phyloP scores from a whole-genome alignment of 2,797 vertebrate species.

The Rachycentron canadum region DNA sequence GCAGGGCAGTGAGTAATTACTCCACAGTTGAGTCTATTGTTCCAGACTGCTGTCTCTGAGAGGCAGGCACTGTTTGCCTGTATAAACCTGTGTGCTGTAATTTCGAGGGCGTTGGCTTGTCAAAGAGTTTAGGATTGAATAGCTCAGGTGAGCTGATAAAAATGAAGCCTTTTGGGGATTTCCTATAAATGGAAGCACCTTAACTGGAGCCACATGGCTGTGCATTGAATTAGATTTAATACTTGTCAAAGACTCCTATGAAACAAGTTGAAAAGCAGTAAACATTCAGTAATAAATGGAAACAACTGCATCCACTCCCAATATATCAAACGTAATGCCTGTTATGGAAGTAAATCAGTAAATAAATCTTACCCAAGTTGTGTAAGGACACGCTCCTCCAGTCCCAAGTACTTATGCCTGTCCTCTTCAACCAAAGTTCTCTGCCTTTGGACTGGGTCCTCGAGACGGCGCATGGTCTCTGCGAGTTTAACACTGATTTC shows the following conservation, averaged over 20 bases:
- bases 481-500: constrained; percentile 92
- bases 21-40: constrained; percentile 61
- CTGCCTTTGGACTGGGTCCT: constrained; percentile 95
- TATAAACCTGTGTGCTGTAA: constrained; percentile 71
- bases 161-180: constrained; percentile 68
- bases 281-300: constrained; percentile 32
- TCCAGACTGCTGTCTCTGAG: constrained; percentile 50
- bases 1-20: constrained; percentile 48
- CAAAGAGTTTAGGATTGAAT: constrained; percentile 54
- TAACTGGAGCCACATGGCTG: constrained; percentile 29
- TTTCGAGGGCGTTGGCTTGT: constrained; percentile 74
- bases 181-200: constrained; percentile 54
- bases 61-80: constrained; percentile 63
- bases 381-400: constrained; percentile 91
- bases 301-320: constrained; percentile 3
- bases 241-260: constrained; percentile 3
- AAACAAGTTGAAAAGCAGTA: constrained; percentile 20
- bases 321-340: background rate
- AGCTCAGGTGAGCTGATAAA: constrained; percentile 67
- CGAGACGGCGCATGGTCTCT: constrained; percentile 90
- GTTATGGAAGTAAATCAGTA: background rate
- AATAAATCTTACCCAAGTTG: constrained; percentile 87
- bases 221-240: constrained; percentile 26
- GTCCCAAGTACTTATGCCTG: constrained; percentile 92
- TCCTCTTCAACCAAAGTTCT: constrained; percentile 94